A percentile compares a stretch with the other conserved stretches of the same genome.
phyloP scores from a whole-genome alignment of 35 echinoderm and acorn worm genomes.

The Anneissia japonica region DNA sequence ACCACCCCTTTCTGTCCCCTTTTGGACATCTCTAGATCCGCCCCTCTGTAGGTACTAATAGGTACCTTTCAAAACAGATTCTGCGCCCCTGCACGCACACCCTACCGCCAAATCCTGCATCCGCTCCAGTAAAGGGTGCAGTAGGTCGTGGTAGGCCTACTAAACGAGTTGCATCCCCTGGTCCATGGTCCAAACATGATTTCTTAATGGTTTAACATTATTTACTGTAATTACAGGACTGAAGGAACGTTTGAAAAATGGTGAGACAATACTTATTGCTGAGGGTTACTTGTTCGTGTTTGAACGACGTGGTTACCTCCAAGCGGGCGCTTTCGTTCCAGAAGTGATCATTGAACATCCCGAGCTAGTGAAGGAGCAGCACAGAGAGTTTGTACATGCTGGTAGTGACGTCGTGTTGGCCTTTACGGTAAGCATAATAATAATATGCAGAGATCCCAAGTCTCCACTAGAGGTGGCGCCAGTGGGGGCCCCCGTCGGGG shows the following conservation, averaged over 20 bases:
- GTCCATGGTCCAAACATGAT: background rate
- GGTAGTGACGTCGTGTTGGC: conserved; percentile 83
- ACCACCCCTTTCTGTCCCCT: too few relatives aligned
- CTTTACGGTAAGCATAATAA: conserved; percentile 45
- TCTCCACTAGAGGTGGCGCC: too few relatives aligned
- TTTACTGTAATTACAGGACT: conserved; percentile 30
- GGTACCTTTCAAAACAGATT: too few relatives aligned
- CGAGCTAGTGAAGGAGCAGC: conserved; percentile 47
- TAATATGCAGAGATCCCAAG: too few relatives aligned
- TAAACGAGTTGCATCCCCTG: background rate
- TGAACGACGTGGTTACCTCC: conserved; percentile 68
- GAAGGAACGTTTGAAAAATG: conserved; percentile 49
- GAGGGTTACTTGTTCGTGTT: conserved; percentile 79
- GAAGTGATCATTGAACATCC: conserved; percentile 78
- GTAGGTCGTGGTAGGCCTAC: too few relatives aligned
- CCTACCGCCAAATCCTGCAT: too few relatives aligned
- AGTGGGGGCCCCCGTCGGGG: too few relatives aligned
- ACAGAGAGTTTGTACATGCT: conserved; percentile 63
- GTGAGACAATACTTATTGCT: conserved; percentile 55
- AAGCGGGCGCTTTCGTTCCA: conserved; percentile 57
- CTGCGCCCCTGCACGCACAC: too few relatives aligned
- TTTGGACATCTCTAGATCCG: too few relatives aligned
- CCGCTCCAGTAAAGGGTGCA: too few relatives aligned
- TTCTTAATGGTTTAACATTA: background rate
- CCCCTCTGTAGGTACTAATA: too few relatives aligned